phyloP scores from a whole-genome alignment of 1,140 invertebrate species.

The Phymorhynchus buccinoides region DNA sequence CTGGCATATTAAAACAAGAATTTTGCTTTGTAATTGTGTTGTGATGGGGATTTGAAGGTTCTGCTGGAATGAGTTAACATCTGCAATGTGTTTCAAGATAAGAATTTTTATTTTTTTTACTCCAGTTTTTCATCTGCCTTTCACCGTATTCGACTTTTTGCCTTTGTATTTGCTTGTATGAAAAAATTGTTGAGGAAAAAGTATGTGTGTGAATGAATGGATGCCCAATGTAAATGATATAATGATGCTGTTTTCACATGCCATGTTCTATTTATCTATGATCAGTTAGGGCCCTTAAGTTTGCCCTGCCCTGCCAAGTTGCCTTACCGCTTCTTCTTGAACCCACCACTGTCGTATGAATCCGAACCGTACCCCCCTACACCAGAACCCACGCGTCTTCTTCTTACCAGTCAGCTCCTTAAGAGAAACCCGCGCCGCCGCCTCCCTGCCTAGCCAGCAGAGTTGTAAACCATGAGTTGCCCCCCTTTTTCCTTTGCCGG shows the following conservation, averaged over 20 bases:
- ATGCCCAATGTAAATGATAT: neutral
- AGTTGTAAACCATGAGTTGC: slow-evolving; percentile 43
- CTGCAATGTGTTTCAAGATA: too few species aligned
- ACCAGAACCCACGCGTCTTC: slow-evolving; percentile 14
- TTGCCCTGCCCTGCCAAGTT: slow-evolving; percentile 40
- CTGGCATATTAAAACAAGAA: too few species aligned
- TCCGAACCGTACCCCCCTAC: slow-evolving; percentile 30
- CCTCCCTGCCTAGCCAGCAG: slow-evolving; percentile 39
- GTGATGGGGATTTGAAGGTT: too few species aligned
- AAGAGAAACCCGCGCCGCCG: slow-evolving; percentile 34
- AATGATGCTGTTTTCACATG: neutral
- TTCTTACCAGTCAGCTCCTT: slow-evolving; percentile 30
- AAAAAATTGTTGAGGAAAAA: neutral
- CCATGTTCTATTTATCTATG: slow-evolving; percentile 45
- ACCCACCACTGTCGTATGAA: too few species aligned
- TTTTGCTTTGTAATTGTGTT: too few species aligned
- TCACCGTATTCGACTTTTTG: neutral
- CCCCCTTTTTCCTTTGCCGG: slow-evolving; percentile 3
- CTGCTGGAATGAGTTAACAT: too few species aligned
- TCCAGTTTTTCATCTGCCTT: neutral
- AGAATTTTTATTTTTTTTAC: neutral
- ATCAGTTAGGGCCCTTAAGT: slow-evolving; percentile 37
- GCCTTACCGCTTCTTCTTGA: slow-evolving; percentile 44
- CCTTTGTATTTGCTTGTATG: neutral
- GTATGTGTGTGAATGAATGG: neutral